These are phyloP conservation scores for Ctenomys sociabilis DNA, from an alignment of 2,113 vertebrate genomes.

Conservation along the genomic window DNA sequence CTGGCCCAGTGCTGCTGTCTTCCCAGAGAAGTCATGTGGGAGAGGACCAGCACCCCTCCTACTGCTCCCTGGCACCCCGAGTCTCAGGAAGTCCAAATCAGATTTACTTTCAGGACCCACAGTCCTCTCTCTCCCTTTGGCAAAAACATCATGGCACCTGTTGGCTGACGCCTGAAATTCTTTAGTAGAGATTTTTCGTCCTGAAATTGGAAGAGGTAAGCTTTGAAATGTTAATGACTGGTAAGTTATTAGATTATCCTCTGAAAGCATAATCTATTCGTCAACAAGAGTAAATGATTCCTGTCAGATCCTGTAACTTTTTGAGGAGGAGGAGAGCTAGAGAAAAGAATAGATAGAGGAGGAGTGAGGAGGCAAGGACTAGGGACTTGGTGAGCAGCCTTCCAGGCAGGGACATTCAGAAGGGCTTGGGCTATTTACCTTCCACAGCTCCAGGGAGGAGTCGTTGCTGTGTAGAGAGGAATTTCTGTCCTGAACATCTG, in stretches of 20 bases:
- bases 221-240: constrained; percentile 24
- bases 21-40: not conserved
- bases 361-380: not conserved
- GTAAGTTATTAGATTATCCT: not conserved
- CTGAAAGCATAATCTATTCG: not conserved
- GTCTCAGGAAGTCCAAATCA: constrained; percentile 28
- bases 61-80: no score
- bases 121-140: not conserved
- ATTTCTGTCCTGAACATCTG: constrained; percentile 68
- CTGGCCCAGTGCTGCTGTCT: not conserved
- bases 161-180: constrained; percentile 54
- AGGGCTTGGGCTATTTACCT: not conserved
- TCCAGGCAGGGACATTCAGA: not conserved
- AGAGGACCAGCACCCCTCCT: not conserved
- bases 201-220: not conserved
- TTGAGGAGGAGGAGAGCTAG: not conserved
- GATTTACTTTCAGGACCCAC: not conserved
- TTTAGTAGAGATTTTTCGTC: constrained; percentile 12
- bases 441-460: not conserved
- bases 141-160: constrained; percentile 68
- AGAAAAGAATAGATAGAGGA: not conserved
- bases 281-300: not conserved
- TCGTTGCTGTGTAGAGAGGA: not conserved
- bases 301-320: not conserved
- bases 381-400: not conserved